phyloP scores from a whole-genome alignment of 2,113 vertebrate genomes.

The Clarias macrocephalus region DNA sequence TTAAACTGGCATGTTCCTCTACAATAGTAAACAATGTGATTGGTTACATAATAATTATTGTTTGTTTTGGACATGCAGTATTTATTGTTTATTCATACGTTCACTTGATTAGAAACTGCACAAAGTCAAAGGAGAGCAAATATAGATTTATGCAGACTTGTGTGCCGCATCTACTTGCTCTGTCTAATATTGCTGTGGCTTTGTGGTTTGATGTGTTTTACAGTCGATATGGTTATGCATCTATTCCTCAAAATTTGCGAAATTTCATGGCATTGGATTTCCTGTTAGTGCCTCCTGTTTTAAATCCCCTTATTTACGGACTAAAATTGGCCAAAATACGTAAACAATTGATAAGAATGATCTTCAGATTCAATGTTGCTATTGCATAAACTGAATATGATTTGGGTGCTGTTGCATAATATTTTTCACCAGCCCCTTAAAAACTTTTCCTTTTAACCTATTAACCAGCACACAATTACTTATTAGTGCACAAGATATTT shows the following conservation, averaged over 20 bases:
- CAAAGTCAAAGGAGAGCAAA: constrained; percentile 39
- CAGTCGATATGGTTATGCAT: constrained; percentile 44
- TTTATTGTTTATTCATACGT: constrained; percentile 47
- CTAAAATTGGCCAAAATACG: constrained; percentile 47
- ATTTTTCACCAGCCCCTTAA: too few species aligned
- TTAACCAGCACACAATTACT: too few species aligned
- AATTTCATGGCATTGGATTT: constrained; percentile 52
- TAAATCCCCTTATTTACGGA: constrained; percentile 55
- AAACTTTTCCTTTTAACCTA: too few species aligned
- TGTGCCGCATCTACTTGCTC: constrained; percentile 41
- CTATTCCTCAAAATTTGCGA: constrained; percentile 29
- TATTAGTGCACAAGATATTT: too few species aligned
- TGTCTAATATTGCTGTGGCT: constrained; percentile 41
- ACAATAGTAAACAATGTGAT: constrained; percentile 47
- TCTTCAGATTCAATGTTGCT: constrained; percentile 4
- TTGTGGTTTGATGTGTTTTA: constrained; percentile 51
- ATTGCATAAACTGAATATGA: not conserved
- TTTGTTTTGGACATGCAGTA: constrained; percentile 43
- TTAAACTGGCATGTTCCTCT: constrained; percentile 47
- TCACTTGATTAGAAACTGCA: constrained; percentile 39
- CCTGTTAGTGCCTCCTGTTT: constrained; percentile 48
- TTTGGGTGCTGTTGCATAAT: too few species aligned
- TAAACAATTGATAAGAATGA: constrained; percentile 3
- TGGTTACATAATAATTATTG: constrained; percentile 43
- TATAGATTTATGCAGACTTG: constrained; percentile 50